A percentile compares a stretch with the other conserved stretches of the same genome.
Evolutionary conservation across 2,888 invertebrate species (phyloP).

Genomic region (Tribolium freemani): DNA sequence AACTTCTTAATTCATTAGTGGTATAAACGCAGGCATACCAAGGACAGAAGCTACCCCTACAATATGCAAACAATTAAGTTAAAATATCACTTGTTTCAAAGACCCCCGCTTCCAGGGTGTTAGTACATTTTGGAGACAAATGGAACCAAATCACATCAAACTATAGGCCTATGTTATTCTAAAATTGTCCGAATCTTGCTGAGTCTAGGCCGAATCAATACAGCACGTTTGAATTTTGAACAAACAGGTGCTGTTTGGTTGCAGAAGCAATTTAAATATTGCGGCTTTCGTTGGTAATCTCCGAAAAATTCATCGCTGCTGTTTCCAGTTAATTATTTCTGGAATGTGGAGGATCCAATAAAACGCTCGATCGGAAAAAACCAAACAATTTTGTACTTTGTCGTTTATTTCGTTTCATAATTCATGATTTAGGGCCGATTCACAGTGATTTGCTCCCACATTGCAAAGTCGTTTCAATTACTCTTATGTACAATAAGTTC

Average conservation of each 20-base stretch:
- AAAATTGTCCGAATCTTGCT: not conserved
- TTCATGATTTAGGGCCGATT: not conserved
- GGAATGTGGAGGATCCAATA: too few relatives aligned
- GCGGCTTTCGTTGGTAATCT: not conserved
- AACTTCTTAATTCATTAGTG: slow-evolving; percentile 1
- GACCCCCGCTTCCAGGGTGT: slow-evolving; percentile 34
- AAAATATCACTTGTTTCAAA: slow-evolving; percentile 38
- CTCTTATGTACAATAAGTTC: slow-evolving; percentile 24
- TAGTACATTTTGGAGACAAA: slow-evolving; percentile 17
- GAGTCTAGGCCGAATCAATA: not conserved
- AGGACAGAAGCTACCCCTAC: slow-evolving; percentile 11
- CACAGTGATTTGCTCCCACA: slow-evolving; percentile 34
- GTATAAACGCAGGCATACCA: slow-evolving; percentile 18
- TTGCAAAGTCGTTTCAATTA: slow-evolving; percentile 16
- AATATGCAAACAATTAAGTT: slow-evolving; percentile 11
- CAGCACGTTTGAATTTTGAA: slow-evolving; percentile 10
- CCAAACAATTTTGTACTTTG: too few relatives aligned
- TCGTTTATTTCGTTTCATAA: not conserved
- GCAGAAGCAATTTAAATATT: not conserved
- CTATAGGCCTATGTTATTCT: not conserved
- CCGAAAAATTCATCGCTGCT: too few relatives aligned
- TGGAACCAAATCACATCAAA: slow-evolving; percentile 33
- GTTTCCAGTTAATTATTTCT: too few relatives aligned
- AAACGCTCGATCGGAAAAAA: too few relatives aligned
- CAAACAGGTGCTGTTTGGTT: slow-evolving; percentile 6